Evolutionary conservation across 2,113 vertebrate genomes (phyloP).

Genomic region (Corydoras sp.): DNA sequence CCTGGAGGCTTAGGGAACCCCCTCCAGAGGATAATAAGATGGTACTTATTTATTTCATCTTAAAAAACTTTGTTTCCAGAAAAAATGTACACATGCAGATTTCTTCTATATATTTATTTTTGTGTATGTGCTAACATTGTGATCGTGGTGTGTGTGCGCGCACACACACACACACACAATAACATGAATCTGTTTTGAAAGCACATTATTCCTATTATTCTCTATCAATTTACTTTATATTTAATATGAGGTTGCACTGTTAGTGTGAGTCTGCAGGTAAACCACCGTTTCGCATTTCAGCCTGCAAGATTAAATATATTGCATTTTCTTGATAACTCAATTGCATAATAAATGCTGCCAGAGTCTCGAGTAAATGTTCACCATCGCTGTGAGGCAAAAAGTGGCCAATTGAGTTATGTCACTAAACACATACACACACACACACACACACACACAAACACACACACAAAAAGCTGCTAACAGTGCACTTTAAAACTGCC

Average conservation of each 20-base stretch:
- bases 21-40: too few species aligned
- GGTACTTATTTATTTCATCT: too few species aligned
- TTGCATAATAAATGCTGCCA: conserved; percentile 63
- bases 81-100: too few species aligned
- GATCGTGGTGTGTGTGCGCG: not conserved
- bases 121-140: not conserved
- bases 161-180: conserved; percentile 32
- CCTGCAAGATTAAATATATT: conserved; percentile 58
- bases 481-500: too few species aligned
- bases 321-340: conserved; percentile 62
- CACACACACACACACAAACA: conserved; percentile 25
- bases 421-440: conserved; percentile 25
- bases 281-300: conserved; percentile 57
- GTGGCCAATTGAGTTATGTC: conserved; percentile 57
- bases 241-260: not conserved
- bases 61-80: too few species aligned
- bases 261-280: conserved; percentile 57
- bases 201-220: too few species aligned
- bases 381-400: conserved; percentile 55
- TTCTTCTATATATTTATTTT: not conserved
- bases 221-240: not conserved
- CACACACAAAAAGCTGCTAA: conserved; percentile 13
- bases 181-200: not conserved
- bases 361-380: conserved; percentile 64
- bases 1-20: too few species aligned